Evolutionary conservation across 2,113 vertebrate species (phyloP).

Genomic region (Euleptes europaea): DNA sequence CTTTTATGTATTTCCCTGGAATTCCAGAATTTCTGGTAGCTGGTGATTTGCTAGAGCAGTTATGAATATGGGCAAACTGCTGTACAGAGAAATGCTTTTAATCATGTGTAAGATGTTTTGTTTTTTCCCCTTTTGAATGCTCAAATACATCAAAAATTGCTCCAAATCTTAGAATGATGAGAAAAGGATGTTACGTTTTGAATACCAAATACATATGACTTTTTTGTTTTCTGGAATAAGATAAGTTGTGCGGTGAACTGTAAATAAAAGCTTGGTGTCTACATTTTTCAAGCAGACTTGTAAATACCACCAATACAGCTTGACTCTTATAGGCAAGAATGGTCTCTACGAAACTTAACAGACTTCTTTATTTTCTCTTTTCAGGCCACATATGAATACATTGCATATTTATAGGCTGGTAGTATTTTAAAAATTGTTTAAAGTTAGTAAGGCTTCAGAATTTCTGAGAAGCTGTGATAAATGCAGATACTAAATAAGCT

Average conservation of each 20-base stretch:
- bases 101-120: too few relatives aligned
- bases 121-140: not conserved
- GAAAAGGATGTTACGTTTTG: not conserved
- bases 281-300: not conserved
- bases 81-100: too few relatives aligned
- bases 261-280: not conserved
- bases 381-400: not conserved
- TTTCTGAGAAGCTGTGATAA: conserved; percentile 10
- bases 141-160: not conserved
- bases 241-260: not conserved
- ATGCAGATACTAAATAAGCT: conserved; percentile 32
- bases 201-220: not conserved
- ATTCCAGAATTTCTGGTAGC: not conserved
- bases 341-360: not conserved
- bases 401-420: not conserved
- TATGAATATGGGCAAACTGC: not conserved
- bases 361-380: too few relatives aligned
- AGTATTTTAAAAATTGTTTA: not conserved
- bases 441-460: not conserved
- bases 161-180: not conserved
- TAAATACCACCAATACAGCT: not conserved
- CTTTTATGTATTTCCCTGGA: not conserved
- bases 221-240: not conserved
- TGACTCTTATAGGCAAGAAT: not conserved
- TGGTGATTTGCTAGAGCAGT: not conserved